These are phyloP conservation scores for Syrrhaptes paradoxus DNA, from an alignment of 2,113 vertebrate genomes.

Conservation along the genomic window DNA sequence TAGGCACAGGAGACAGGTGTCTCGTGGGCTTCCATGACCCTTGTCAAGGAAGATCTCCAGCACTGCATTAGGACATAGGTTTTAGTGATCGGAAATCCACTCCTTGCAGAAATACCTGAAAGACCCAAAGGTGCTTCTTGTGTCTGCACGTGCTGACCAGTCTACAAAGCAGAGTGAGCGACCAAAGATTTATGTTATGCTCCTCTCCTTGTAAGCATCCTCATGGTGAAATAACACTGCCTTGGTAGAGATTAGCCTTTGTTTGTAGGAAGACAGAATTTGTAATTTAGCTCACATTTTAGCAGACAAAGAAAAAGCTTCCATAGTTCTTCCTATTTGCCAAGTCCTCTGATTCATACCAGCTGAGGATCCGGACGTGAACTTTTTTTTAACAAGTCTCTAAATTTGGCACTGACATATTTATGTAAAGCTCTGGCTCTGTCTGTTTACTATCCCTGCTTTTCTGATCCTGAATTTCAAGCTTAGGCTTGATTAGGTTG, in stretches of 20 bases:
- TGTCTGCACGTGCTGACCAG: fast-evolving
- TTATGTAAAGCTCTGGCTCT: neutral
- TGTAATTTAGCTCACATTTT: neutral
- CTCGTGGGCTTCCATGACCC: neutral
- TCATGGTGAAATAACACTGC: neutral
- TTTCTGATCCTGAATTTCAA: neutral
- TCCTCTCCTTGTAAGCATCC: neutral
- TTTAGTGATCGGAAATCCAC: neutral
- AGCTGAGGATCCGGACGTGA: neutral
- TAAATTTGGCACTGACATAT: neutral
- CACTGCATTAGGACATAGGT: neutral
- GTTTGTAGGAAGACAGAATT: neutral
- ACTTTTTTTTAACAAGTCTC: neutral
- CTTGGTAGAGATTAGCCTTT: neutral
- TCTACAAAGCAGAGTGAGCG: fast-evolving
- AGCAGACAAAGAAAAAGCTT: neutral
- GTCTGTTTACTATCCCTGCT: neutral
- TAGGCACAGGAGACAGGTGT: neutral
- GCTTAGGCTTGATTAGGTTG: neutral
- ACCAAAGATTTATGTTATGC: neutral
- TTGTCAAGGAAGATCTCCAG: neutral
- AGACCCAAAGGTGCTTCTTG: neutral
- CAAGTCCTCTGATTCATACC: neutral
- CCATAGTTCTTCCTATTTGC: neutral
- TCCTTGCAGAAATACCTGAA: neutral